Evolutionary conservation across 2,797 vertebrate genomes (phyloP).

Genomic region (Sternotherus odoratus): DNA sequence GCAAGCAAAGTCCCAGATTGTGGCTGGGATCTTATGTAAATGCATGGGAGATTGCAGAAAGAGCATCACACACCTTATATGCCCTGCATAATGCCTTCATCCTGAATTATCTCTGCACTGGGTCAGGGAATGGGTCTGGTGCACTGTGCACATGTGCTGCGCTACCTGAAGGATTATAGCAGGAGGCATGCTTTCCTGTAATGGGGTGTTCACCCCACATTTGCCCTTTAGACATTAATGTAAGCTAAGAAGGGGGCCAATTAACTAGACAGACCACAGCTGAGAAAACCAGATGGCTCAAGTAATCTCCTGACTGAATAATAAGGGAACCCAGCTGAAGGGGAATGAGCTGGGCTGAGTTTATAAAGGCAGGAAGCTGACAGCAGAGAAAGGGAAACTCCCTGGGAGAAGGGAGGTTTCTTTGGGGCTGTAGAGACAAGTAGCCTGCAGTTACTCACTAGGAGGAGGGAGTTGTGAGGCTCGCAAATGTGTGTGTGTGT

Average conservation of each 20-base stretch:
- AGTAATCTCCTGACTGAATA: background rate
- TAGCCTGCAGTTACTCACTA: background rate
- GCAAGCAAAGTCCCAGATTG: background rate
- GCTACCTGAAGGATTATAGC: background rate
- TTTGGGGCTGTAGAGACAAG: background rate
- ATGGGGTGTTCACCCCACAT: background rate
- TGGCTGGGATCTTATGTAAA: background rate
- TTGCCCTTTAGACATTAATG: no score
- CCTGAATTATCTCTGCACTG: background rate
- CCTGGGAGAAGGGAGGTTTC: background rate
- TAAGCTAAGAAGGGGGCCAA: background rate
- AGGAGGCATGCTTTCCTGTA: background rate
- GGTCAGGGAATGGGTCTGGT: background rate
- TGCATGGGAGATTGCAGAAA: background rate
- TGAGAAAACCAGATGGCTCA: background rate
- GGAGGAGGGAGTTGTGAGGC: background rate
- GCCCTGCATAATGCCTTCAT: background rate
- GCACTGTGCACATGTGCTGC: background rate
- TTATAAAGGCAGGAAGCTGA: background rate
- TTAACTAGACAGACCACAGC: background rate
- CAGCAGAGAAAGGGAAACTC: background rate
- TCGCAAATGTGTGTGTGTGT: no score
- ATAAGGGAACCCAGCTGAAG: background rate
- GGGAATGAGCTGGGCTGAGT: background rate
- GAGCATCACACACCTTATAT: rapidly evolving